Base-by-base conservation (phyloP, 2,113 vertebrate genomes). In the Gambusia affinis region DNA sequence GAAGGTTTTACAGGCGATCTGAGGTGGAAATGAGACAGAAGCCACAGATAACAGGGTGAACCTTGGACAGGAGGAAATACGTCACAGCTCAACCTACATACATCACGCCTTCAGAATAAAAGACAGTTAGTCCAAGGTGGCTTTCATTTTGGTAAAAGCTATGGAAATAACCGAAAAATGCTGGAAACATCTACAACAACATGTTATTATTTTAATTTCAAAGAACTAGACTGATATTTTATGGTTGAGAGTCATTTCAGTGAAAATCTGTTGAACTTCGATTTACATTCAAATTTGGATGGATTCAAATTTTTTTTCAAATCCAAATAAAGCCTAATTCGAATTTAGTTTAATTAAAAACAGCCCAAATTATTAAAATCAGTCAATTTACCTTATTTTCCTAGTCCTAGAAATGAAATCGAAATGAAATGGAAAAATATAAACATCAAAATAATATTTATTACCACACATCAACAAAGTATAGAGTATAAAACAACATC, bases 51-150 rank as follows among this genome's bases (percentile, higher is more conserved):
- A 27, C 33, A 0, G 54, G 62, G 4, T 28, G 54, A 30, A 62
- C 57, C 6, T n/a, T 17, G 0, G 62, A 28, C 15, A 31, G 69
- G 35, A 37, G 87, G 84, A 89, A 76, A 0, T 10, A 64, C 78
- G 72, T 86, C 82, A 87, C 27, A 0, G 22, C 3, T 10, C 1
- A 2, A 8, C 1, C 8, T 28, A 0, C 7, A 0, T 15, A 42
- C n/a, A 0, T 0, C 0, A 1, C 19, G 14, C 64, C 44, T 83
- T 69, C 80, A 79, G 0, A 83, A 81, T 86, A 84, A 84, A 79
- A 84, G 37, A 11, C 1, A 1, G 22, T 8, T 7, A 8, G 42
- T 19, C 5, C 14, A n/a, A 24, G 4, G 3, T 8, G 24, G 8
- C 22, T 57, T 57, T 57, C 24, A 57, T 57, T 57, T 57, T 57